These are phyloP conservation scores for Fulmarus glacialis DNA, from an alignment of 2,113 vertebrate species.

Conservation along the genomic window DNA sequence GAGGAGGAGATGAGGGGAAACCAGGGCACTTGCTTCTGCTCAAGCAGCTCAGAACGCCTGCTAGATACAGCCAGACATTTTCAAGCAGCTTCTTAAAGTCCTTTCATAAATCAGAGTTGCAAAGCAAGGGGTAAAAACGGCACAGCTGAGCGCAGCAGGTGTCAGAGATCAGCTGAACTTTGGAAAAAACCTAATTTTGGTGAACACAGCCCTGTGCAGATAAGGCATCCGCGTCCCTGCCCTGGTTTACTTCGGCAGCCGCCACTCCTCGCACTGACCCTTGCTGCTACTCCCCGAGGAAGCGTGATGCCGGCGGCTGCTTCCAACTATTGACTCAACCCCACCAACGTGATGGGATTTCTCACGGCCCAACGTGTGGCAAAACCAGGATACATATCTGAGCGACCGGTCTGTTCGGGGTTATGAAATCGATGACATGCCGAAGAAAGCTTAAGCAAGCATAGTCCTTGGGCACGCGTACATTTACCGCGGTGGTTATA, in stretches of 20 bases:
- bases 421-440: neutral
- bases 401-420: accelerated
- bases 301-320: accelerated
- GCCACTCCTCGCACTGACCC: accelerated
- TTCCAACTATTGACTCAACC: neutral
- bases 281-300: neutral
- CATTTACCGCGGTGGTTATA: accelerated
- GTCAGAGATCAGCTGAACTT: neutral
- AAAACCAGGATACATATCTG: neutral
- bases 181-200: neutral
- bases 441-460: neutral
- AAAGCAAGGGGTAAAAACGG: neutral
- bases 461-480: neutral
- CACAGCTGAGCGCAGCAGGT: accelerated
- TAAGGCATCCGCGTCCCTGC: neutral
- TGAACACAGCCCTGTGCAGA: neutral
- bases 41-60: neutral
- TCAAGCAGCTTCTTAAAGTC: neutral
- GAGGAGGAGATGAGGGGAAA: neutral
- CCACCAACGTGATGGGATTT: neutral
- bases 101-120: neutral
- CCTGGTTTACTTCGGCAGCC: neutral
- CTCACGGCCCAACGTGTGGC: accelerated
- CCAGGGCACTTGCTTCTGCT: neutral
- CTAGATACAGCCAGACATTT: neutral